Conservation (phyloP, 2,113 vertebrate genomes). For the Calidris pygmaea region DNA sequence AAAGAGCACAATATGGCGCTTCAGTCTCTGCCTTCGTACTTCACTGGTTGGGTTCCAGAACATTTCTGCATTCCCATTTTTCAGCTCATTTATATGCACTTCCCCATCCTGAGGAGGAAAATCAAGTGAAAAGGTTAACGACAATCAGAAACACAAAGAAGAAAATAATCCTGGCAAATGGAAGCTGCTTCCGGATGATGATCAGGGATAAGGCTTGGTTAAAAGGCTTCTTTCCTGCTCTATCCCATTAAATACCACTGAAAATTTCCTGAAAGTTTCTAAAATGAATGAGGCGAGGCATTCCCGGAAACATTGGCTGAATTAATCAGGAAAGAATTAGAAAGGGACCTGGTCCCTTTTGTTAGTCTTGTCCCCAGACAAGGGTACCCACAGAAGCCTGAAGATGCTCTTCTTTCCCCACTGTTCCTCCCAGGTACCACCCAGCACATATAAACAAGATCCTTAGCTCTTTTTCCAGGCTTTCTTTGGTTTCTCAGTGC, state of each 20-base stretch:
- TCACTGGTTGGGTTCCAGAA: conserved; percentile 89
- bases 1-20: conserved; percentile 84
- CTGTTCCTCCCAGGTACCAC: background rate
- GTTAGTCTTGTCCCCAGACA: background rate
- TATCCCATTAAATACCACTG: background rate
- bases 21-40: conserved; percentile 83
- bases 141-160: background rate
- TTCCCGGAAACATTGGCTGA: background rate
- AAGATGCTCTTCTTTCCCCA: background rate
- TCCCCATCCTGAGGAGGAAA: conserved; percentile 84
- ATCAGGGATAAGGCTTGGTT: background rate
- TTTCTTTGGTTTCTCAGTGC: background rate
- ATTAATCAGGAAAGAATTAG: background rate
- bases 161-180: background rate
- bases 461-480: background rate
- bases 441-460: background rate
- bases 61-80: conserved; percentile 70
- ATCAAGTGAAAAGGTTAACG: background rate
- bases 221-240: background rate
- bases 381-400: background rate
- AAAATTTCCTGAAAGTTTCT: background rate
- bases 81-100: conserved; percentile 86
- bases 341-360: background rate
- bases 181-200: background rate
- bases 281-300: background rate